These are phyloP conservation scores for Leptopilina drosophilae DNA, from an alignment of 2,888 invertebrate species.

Conservation along the genomic window DNA sequence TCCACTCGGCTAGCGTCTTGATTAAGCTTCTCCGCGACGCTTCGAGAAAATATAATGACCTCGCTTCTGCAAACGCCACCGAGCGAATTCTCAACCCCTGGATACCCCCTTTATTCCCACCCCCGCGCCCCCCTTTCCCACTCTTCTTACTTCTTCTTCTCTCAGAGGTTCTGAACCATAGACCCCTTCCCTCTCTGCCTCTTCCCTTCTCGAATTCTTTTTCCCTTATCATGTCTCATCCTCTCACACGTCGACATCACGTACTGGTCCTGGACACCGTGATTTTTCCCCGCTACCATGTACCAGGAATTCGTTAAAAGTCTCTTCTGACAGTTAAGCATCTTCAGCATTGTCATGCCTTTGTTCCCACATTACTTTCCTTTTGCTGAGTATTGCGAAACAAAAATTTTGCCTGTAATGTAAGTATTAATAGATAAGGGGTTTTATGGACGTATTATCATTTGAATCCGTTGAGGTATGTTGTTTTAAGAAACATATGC, in stretches of 20 bases:
- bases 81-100: constrained; percentile 57
- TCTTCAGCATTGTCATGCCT: constrained; percentile 36
- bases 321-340: constrained; percentile 39
- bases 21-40: constrained; percentile 75
- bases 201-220: constrained; percentile 7
- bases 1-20: constrained; percentile 75
- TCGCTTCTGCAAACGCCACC: constrained; percentile 69
- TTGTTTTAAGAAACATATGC: too few relatives aligned
- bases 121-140: constrained; percentile 35
- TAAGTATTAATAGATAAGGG: not conserved
- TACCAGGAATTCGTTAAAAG: constrained; percentile 45
- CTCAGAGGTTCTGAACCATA: constrained; percentile 1
- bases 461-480: too few relatives aligned
- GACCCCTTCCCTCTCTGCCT: not conserved
- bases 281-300: constrained; percentile 59
- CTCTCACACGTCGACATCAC: constrained; percentile 55
- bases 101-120: constrained; percentile 52
- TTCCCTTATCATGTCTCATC: constrained; percentile 34
- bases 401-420: not conserved
- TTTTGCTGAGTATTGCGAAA: not conserved
- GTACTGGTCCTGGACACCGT: constrained; percentile 59
- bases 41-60: constrained; percentile 75
- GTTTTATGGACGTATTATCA: too few relatives aligned
- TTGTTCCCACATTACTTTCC: constrained; percentile 3
- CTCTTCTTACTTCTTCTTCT: constrained; percentile 15